A percentile compares a stretch with the other conserved stretches of the same genome.
Conservation (phyloP, 2,113 vertebrate genomes). For the Pterocles gutturalis region DNA sequence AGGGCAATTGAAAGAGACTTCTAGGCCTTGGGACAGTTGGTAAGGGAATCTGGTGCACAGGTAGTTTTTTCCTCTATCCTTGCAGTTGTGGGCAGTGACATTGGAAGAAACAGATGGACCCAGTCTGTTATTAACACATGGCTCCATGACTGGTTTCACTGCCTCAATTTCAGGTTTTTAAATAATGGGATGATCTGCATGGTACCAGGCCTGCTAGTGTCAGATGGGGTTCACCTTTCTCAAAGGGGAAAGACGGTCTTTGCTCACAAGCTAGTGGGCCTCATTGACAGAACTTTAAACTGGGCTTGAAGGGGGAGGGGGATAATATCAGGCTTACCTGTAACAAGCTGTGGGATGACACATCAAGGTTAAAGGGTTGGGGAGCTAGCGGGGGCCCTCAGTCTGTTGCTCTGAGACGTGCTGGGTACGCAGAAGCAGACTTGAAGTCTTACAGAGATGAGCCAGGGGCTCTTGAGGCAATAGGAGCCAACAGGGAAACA, state of each 20-base stretch:
- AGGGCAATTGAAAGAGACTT: neutral
- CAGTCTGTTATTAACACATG: neutral
- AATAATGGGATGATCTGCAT: neutral
- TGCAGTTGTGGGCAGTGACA: neutral
- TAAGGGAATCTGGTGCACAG: neutral
- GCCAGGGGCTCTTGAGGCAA: neutral
- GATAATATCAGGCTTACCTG: neutral
- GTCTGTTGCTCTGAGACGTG: neutral
- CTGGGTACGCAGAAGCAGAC: neutral
- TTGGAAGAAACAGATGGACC: neutral
- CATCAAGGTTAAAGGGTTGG: neutral
- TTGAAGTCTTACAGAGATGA: neutral
- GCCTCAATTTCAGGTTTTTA: accelerated
- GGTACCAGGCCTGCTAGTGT: neutral
- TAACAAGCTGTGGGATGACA: neutral
- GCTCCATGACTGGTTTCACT: accelerated
- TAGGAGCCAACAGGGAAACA: neutral
- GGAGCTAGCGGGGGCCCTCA: neutral
- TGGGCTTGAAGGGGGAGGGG: neutral
- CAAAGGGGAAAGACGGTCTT: neutral
- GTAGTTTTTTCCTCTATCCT: neutral
- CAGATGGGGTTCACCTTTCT: neutral
- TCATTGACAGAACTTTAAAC: neutral
- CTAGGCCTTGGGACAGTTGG: neutral
- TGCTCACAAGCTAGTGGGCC: neutral